Conservation (phyloP, 2,888 invertebrate species). For the Troides aeacus region DNA sequence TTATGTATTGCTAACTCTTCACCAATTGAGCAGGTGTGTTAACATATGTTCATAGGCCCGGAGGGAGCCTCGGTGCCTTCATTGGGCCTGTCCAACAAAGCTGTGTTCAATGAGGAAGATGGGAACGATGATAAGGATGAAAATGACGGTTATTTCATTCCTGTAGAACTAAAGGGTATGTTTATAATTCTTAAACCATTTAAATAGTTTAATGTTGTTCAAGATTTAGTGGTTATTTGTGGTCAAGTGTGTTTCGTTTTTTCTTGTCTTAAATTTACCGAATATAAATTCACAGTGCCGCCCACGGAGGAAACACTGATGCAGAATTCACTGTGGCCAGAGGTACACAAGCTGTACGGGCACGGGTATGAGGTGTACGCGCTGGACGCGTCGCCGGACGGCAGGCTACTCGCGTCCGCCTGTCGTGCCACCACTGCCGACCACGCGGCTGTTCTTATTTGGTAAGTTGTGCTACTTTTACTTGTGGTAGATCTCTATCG, state of each 20-base stretch:
- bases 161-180: slow-evolving; percentile 57
- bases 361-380: slow-evolving; percentile 97
- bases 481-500: neutral
- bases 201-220: neutral
- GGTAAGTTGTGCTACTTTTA: slow-evolving; percentile 75
- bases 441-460: slow-evolving; percentile 93
- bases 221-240: neutral
- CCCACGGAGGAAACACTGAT: slow-evolving; percentile 95
- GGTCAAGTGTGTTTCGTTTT: too few species aligned
- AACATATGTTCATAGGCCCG: slow-evolving; percentile 63
- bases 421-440: slow-evolving; percentile 89
- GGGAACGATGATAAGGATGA: slow-evolving; percentile 42
- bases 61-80: slow-evolving; percentile 95
- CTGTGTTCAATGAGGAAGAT: slow-evolving; percentile 82
- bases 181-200: neutral
- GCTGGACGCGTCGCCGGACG: slow-evolving; percentile 86
- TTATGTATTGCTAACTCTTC: too few species aligned
- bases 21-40: too few species aligned
- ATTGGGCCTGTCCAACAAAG: slow-evolving; percentile 97
- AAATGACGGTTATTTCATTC: slow-evolving; percentile 60
- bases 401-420: slow-evolving; percentile 89
- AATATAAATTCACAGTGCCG: slow-evolving; percentile 79
- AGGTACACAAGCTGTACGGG: slow-evolving; percentile 96
- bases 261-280: neutral
- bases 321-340: slow-evolving; percentile 98